Conservation (phyloP, 2,797 vertebrate genomes). For the Sus cebifrons region DNA sequence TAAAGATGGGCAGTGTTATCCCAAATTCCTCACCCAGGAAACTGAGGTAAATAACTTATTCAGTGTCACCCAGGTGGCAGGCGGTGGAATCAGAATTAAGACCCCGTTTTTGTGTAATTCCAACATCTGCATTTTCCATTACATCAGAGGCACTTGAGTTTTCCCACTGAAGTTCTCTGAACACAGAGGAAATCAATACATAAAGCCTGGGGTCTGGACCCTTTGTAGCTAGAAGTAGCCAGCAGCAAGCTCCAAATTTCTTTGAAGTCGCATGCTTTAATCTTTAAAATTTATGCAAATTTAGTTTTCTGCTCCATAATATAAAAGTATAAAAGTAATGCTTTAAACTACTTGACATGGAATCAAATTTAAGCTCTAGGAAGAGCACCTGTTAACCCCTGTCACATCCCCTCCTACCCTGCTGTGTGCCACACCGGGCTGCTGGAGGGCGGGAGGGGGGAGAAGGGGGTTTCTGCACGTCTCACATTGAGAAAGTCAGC, state of each 20-base stretch:
- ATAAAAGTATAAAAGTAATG: constrained; percentile 80
- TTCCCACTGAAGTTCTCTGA: constrained; percentile 73
- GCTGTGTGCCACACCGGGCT: background rate
- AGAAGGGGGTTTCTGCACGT: background rate
- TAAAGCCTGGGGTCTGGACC: constrained; percentile 71
- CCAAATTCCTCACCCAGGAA: constrained; percentile 25
- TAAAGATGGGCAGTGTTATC: background rate
- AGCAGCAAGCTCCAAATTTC: constrained; percentile 78
- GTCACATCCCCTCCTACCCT: background rate
- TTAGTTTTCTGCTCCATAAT: constrained; percentile 78
- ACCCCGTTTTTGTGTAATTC: background rate
- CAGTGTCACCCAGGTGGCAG: background rate
- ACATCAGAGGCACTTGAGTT: constrained; percentile 67
- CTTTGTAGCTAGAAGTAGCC: constrained; percentile 85
- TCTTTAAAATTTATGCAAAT: constrained; percentile 86
- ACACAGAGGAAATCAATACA: constrained; percentile 79
- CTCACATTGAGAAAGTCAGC: background rate
- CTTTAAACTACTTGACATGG: constrained; percentile 76
- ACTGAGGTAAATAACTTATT: background rate
- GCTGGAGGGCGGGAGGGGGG: too few species aligned
- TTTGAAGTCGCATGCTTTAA: constrained; percentile 86
- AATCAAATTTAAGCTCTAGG: constrained; percentile 64
- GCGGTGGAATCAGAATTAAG: background rate
- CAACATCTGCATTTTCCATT: background rate
- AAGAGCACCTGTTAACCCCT: constrained; percentile 52